Evolutionary conservation across 2,113 vertebrate species (phyloP), one percentile per base, ranked within the genome.

Genomic region (Epinephelus cyanopodus): DNA sequence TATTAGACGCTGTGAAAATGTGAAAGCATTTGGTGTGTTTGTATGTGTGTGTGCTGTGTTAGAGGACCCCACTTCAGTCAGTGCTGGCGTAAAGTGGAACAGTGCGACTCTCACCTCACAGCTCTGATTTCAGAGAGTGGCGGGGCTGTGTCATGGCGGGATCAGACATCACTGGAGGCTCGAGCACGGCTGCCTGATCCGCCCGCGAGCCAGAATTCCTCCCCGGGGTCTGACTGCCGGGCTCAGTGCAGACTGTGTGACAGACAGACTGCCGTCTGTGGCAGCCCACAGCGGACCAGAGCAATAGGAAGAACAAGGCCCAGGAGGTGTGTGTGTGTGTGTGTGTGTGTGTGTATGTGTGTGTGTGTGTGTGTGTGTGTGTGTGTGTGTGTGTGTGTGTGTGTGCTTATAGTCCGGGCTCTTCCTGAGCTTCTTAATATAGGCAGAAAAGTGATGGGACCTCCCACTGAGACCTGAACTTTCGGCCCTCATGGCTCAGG

Each of bases 401-500:
- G 42, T 72, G 11, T 89, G 74, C 48, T 82, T 77, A 85, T 70
- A 75, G 87, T 74, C 70, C 45, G 52, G 62, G 29, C 69, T 79
- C 61, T 77, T 69, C 54, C 54, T 91, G 74, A 90, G 84, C 83
- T 87, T 67, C 81, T 86, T 91, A 82, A 81, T 13, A 42, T 78
- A 77, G 81, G 81, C 83, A 90, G 80, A 74, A 79, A 86, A 79
- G 81, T 93, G 84, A 82, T 18, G 25, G 79, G 85, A 79, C 77
- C 76, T 81, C 90, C 94, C 79, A 74, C 83, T 91, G 95, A 90
- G 93, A 85, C 75, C 67, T 88, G 91, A 92, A 91, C 91, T 86
- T 48, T 75, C 64, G n/a, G 71, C 87, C 74, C 80, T 80, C 52
- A 14, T 68, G 87, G 84, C 83, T 84, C 86, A 78, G 76, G 81